Evolutionary conservation across 2,797 vertebrate genomes (phyloP).

Genomic region (Hemitrygon akajei): DNA sequence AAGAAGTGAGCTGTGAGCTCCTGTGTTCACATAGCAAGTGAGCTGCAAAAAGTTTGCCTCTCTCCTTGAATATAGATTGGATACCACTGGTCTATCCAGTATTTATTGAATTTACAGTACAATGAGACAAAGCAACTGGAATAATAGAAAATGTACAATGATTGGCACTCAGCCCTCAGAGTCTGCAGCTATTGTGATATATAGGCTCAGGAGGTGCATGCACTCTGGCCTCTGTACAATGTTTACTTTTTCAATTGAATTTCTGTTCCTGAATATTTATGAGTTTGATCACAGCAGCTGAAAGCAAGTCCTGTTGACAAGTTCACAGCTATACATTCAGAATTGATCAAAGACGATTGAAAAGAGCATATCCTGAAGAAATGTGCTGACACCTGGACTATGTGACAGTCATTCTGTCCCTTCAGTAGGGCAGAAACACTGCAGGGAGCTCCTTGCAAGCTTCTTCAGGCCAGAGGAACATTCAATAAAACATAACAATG

Average conservation of each 20-base stretch:
- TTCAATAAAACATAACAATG: not conserved
- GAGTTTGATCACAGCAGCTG: not conserved
- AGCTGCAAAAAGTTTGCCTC: not conserved
- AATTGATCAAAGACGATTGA: not conserved
- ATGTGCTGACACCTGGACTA: not conserved
- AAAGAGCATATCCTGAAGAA: not conserved
- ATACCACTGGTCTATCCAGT: not conserved
- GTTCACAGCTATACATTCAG: not conserved
- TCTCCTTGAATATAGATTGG: not conserved
- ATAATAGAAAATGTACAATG: not conserved
- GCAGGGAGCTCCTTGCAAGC: not conserved
- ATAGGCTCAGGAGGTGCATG: too few species aligned
- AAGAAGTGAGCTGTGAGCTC: not conserved
- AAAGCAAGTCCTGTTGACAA: not conserved
- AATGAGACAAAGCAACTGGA: not conserved
- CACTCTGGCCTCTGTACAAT: not conserved
- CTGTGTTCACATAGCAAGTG: not conserved
- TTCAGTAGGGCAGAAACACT: too few species aligned
- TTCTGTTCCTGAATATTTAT: constrained; percentile 19
- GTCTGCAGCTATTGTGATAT: not conserved
- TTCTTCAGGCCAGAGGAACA: not conserved
- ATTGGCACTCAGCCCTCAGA: not conserved
- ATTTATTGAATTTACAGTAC: not conserved
- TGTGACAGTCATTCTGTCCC: not conserved
- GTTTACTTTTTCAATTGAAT: not conserved